These are phyloP conservation scores for Noctua janthina DNA, from an alignment of 2,888 invertebrate genomes.

Conservation along the genomic window DNA sequence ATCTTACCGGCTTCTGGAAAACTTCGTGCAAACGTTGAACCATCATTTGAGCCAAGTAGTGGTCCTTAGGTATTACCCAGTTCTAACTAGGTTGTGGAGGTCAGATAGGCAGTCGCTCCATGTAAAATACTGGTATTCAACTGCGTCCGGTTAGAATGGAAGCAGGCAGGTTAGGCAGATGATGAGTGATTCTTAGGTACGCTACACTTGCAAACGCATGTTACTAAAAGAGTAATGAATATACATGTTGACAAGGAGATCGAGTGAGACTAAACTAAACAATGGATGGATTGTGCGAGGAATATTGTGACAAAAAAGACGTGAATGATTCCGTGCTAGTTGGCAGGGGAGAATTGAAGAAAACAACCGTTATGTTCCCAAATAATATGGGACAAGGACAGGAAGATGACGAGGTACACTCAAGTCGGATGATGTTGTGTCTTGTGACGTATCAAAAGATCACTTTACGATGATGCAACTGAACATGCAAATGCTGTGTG, in stretches of 20 bases:
- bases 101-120: too few relatives aligned
- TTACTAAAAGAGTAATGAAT: background rate
- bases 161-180: too few relatives aligned
- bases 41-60: slow-evolving; percentile 9
- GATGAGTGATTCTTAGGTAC: background rate
- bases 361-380: background rate
- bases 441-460: slow-evolving; percentile 20
- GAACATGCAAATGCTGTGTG: slow-evolving; percentile 1
- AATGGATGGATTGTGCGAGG: background rate
- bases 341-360: background rate
- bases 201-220: background rate
- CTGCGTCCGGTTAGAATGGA: too few relatives aligned
- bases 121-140: too few relatives aligned
- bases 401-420: background rate
- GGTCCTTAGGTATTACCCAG: background rate
- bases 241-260: background rate
- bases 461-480: background rate
- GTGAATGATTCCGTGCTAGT: background rate
- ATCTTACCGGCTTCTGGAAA: slow-evolving; percentile 34
- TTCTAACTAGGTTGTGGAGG: too few relatives aligned
- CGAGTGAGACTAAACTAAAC: background rate
- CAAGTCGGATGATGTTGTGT: background rate
- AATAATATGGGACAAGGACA: background rate
- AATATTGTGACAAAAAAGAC: background rate
- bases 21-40: slow-evolving; percentile 11